Conservation (phyloP, 2,888 invertebrate genomes). For the Pristionchus exspectatus region DNA sequence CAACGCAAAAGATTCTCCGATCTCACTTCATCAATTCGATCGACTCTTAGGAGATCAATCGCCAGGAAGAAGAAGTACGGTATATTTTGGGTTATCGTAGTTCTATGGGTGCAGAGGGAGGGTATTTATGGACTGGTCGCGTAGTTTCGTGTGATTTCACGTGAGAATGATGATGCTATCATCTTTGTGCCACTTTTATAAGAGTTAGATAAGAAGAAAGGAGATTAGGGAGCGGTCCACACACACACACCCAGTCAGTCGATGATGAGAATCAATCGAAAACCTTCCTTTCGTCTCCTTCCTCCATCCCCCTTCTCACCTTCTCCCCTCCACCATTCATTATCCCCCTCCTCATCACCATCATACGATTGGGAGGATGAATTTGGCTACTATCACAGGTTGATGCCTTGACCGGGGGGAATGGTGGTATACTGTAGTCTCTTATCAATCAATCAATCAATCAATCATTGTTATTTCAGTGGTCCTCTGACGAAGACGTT, state of each 20-base stretch:
- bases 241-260: background rate
- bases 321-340: background rate
- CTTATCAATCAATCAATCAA: conserved; percentile 25
- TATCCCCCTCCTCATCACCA: conserved; percentile 35
- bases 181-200: background rate
- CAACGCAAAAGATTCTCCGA: background rate
- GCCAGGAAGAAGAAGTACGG: conserved; percentile 29
- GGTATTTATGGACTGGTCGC: background rate
- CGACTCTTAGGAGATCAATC: conserved; percentile 36
- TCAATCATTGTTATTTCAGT: conserved; percentile 60
- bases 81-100: background rate
- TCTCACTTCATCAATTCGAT: conserved; percentile 29
- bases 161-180: conserved; percentile 31
- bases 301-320: conserved; percentile 4
- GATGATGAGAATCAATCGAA: conserved; percentile 42
- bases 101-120: background rate
- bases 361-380: conserved; percentile 10
- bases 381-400: conserved; percentile 23
- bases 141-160: conserved; percentile 40
- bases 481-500: conserved; percentile 74
- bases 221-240: conserved; percentile 30
- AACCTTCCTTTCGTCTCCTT: background rate
- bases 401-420: background rate
- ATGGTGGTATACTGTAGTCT: background rate
- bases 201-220: conserved; percentile 4